Evolutionary conservation across 2,113 vertebrate species (phyloP), one percentile per base, ranked within the genome.

Genomic region (Sinosuthora webbiana): DNA sequence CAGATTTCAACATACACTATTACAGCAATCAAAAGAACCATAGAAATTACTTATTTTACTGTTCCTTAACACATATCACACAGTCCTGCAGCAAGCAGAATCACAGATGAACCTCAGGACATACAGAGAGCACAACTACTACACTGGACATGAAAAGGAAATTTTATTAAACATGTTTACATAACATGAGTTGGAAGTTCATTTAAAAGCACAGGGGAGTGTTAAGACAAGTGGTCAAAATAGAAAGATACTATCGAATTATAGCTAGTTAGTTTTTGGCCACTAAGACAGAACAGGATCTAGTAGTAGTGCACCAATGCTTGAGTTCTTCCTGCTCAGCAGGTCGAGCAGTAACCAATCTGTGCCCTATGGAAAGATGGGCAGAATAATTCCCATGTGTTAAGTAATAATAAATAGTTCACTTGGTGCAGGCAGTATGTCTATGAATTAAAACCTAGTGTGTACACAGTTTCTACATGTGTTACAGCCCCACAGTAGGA

Each of bases 81-180:
- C 87, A 95, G 79, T 87, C 89, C 91, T 83, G 90, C 70, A 77
- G 55, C 33, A 45, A 84, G 81, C 67, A 91, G 88, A 83, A 64
- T 95, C 89, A 93, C 82, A 83, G 75, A 56, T 60, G 89, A 84
- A 93, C 95, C 71, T 96, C 88, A 93, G 95, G 90, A 93, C 79
- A 97, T 96, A 98, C 95, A 96, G 79, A 97, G 96, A 98, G 97
- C 97, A 98, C 97, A 94, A 98, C 97, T 97, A 98, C 98, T 98
- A 98, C 97, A 98, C 98, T 96, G 97, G 97, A 99, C 98, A 98
- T 98, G 96, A 98, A 99, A 99, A 98, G 97, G 98, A 97, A 98
- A 97, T 98, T 98, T 99, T 99, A 99, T 98, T 98, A 98, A 99
- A 99, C 98, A 98, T 98, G 98, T 99, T 98, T 98, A 98, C 98